Conservation (phyloP, 2,888 invertebrate genomes). For the Pterostichus niger region DNA sequence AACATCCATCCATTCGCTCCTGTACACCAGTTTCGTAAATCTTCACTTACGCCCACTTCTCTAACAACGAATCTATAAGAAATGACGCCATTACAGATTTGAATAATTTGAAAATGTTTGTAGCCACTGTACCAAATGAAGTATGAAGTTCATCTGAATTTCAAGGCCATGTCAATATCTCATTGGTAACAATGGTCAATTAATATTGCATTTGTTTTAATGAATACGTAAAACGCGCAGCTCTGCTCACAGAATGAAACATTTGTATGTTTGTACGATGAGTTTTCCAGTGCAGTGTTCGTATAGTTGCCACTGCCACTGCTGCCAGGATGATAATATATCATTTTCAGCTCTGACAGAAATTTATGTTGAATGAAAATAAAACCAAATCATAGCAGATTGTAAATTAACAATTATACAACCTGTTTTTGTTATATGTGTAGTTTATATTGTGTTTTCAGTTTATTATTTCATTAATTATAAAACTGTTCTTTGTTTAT, state of each 20-base stretch:
- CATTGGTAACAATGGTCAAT: constrained; percentile 37
- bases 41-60: too few relatives aligned
- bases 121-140: not conserved
- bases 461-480: constrained; percentile 1
- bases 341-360: constrained; percentile 33
- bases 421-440: constrained; percentile 6
- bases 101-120: too few relatives aligned
- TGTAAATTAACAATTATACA: constrained; percentile 12
- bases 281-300: not conserved
- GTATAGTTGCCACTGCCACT: not conserved
- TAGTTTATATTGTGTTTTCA: not conserved
- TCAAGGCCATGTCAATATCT: constrained; percentile 28
- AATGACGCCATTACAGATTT: too few relatives aligned
- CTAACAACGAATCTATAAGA: too few relatives aligned
- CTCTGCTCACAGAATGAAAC: constrained; percentile 3
- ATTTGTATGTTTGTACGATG: constrained; percentile 13
- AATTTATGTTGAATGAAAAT: constrained; percentile 45
- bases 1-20: too few relatives aligned
- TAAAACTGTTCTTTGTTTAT: too few relatives aligned
- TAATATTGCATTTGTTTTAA: constrained; percentile 40
- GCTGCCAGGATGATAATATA: constrained; percentile 9
- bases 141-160: constrained; percentile 10
- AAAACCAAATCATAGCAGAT: constrained; percentile 29
- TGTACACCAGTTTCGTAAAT: too few relatives aligned
- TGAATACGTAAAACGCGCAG: not conserved